Percentiles rank a stretch among this genome's conserved stretches.
Conservation (phyloP, 2,113 vertebrate species). For the Stictonetta naevosa region DNA sequence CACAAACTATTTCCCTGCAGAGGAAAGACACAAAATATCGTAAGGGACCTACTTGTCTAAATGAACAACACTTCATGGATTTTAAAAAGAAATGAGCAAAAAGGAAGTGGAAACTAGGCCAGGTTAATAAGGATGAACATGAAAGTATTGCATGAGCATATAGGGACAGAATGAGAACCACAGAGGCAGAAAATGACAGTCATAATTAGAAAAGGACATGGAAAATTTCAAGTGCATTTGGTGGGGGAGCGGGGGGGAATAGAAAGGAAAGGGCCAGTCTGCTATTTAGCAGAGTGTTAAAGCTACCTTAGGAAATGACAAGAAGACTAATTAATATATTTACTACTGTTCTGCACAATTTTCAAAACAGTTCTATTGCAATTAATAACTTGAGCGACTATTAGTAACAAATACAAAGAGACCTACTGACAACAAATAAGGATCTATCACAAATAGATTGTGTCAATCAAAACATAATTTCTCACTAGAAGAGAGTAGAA, state of each 20-base stretch:
- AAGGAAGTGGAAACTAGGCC: slow-evolving; percentile 28
- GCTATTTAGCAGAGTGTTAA: background rate
- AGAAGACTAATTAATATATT: background rate
- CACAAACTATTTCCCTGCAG: background rate
- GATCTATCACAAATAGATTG: background rate
- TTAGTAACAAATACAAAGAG: background rate
- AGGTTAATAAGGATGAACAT: slow-evolving; percentile 34
- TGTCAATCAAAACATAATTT: slow-evolving; percentile 12
- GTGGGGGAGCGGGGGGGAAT: background rate
- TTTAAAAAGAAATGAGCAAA: slow-evolving; percentile 7
- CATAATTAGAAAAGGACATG: background rate
- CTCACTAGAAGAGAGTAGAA: background rate
- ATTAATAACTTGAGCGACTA: background rate
- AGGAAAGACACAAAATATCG: background rate
- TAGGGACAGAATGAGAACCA: background rate
- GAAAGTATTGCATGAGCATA: background rate
- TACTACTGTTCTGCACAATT: background rate
- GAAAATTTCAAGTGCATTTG: background rate
- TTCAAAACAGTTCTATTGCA: background rate
- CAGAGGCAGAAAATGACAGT: background rate
- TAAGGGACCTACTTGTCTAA: slow-evolving; percentile 19
- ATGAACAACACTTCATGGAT: slow-evolving; percentile 17
- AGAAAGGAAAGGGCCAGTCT: background rate
- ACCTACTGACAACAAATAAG: background rate
- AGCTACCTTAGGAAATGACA: background rate